A percentile compares a stretch with the other conserved stretches of the same genome.
These are phyloP conservation scores for Sminthopsis crassicaudata DNA, from an alignment of 2,113 vertebrate genomes.

Conservation along the genomic window DNA sequence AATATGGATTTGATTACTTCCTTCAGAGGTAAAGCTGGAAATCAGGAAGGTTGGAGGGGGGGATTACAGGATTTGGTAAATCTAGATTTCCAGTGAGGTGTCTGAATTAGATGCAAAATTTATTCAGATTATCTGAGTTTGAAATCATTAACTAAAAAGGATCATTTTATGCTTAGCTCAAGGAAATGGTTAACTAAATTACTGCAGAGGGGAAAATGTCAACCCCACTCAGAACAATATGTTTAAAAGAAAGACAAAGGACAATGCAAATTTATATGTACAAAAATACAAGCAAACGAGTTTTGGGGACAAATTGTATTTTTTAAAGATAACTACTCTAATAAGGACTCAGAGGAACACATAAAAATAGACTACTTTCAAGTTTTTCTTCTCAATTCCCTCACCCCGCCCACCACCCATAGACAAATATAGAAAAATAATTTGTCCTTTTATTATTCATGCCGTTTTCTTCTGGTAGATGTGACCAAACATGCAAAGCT, in stretches of 20 bases:
- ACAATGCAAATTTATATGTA: conserved; percentile 31
- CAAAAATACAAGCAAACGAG: conserved; percentile 37
- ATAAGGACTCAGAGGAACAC: conserved; percentile 26
- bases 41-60: not conserved
- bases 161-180: conserved; percentile 1
- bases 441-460: conserved; percentile 1
- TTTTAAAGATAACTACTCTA: conserved; percentile 17
- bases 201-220: not conserved
- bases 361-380: conserved; percentile 54
- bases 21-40: not conserved
- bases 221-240: conserved; percentile 29
- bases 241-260: conserved; percentile 28
- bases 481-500: conserved; percentile 11
- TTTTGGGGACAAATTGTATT: conserved; percentile 54
- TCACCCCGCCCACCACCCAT: not conserved
- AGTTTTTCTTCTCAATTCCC: conserved; percentile 35
- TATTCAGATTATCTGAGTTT: not conserved
- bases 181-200: conserved; percentile 30
- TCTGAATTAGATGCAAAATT: not conserved
- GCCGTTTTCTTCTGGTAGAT: conserved; percentile 18
- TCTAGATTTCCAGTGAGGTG: not conserved
- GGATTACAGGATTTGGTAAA: not conserved
- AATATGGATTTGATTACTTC: not conserved
- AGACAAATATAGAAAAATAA: conserved; percentile 53
- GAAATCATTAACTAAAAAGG: not conserved